phyloP scores from a whole-genome alignment of 2,888 invertebrate species.

The Volucella inanis region DNA sequence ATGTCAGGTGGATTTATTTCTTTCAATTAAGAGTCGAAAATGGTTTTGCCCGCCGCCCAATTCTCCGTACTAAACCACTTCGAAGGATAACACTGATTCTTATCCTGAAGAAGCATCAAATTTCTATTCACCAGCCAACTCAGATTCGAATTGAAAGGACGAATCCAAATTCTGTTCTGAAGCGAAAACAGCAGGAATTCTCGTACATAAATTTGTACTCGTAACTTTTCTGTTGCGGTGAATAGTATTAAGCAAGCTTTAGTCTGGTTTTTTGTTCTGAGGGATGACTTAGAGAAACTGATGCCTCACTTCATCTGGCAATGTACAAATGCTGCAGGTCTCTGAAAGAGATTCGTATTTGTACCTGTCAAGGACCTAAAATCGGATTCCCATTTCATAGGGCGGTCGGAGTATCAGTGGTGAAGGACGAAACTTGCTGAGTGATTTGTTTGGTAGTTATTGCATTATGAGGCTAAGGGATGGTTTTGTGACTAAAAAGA shows the following conservation, averaged over 20 bases:
- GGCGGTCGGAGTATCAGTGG: background rate
- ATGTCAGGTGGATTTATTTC: constrained; percentile 50
- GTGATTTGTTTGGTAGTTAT: constrained; percentile 20
- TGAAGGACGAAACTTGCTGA: constrained; percentile 2
- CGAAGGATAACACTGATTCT: background rate
- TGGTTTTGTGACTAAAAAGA: background rate
- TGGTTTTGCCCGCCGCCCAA: background rate
- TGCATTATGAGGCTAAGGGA: background rate
- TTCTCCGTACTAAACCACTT: background rate
- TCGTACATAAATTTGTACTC: background rate
- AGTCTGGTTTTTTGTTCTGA: no score
- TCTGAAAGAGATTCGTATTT: background rate
- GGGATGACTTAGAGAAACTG: background rate
- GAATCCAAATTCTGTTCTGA: background rate
- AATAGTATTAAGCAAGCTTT: no score
- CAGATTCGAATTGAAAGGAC: background rate
- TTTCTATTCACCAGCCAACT: background rate
- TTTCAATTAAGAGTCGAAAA: constrained; percentile 52
- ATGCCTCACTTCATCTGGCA: background rate
- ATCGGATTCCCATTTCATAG: constrained; percentile 13
- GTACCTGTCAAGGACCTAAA: constrained; percentile 14
- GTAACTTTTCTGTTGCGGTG: no score
- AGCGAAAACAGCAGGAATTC: background rate
- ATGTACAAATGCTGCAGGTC: background rate
- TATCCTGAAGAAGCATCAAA: background rate